phyloP scores from a whole-genome alignment of 2,797 vertebrate species.

The Sebastes glaucus region DNA sequence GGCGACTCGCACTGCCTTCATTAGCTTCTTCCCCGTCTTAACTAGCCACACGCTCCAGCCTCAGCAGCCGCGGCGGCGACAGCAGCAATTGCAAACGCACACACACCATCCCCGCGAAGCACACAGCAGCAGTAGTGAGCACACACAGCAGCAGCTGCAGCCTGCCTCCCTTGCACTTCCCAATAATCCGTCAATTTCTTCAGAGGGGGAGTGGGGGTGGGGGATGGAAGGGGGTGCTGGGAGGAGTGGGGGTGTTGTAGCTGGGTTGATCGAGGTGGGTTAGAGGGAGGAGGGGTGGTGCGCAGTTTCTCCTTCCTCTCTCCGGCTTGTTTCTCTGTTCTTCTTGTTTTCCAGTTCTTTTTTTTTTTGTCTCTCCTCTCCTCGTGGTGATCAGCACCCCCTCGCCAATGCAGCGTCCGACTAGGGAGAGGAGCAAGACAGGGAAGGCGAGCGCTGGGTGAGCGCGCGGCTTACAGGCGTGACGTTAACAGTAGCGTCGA shows the following conservation, averaged over 20 bases:
- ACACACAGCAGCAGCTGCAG: slow-evolving; percentile 81
- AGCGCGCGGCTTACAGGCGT: slow-evolving; percentile 75
- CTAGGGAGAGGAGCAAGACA: slow-evolving; percentile 64
- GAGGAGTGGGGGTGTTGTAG: slow-evolving; percentile 67
- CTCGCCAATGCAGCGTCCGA: slow-evolving; percentile 69
- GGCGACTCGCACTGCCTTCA: slow-evolving; percentile 79
- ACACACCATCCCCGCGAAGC: slow-evolving; percentile 72
- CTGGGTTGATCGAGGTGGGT: slow-evolving; percentile 66
- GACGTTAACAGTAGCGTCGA: slow-evolving; percentile 79
- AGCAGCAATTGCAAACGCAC: slow-evolving; percentile 60
- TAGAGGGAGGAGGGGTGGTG: slow-evolving; percentile 68
- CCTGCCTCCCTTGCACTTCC: slow-evolving; percentile 81
- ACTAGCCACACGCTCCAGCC: slow-evolving; percentile 77
- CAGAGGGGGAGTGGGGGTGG: slow-evolving; percentile 66
- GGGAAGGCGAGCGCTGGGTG: slow-evolving; percentile 68
- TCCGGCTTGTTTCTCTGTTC: slow-evolving; percentile 56
- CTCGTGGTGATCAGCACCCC: slow-evolving; percentile 63
- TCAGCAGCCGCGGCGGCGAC: slow-evolving; percentile 49
- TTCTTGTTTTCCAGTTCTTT: slow-evolving; percentile 59
- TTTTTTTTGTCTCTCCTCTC: slow-evolving; percentile 35
- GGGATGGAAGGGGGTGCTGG: slow-evolving; percentile 67
- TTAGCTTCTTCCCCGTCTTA: slow-evolving; percentile 76
- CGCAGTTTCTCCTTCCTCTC: slow-evolving; percentile 71
- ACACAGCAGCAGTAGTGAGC: slow-evolving; percentile 75
- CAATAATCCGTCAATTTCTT: slow-evolving; percentile 89